These are phyloP conservation scores for Platanista minor DNA, from an alignment of 2,113 vertebrate species.

Conservation along the genomic window DNA sequence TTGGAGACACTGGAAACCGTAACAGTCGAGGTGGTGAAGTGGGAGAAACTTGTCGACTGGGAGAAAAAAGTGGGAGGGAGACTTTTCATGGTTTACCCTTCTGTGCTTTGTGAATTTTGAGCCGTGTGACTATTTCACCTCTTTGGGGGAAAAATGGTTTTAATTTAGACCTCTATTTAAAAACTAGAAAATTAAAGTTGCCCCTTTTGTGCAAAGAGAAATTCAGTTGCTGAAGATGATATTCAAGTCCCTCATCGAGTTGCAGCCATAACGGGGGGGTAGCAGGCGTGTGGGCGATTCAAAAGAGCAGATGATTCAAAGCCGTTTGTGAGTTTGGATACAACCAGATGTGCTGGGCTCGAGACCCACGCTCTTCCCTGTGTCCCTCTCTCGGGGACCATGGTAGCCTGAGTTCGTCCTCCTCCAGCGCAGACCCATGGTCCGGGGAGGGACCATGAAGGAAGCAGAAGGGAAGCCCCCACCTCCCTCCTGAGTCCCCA, in stretches of 20 bases:
- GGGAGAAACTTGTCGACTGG: neutral
- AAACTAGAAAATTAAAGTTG: slow-evolving; percentile 6
- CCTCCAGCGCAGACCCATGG: neutral
- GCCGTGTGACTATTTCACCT: neutral
- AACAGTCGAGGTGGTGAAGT: neutral
- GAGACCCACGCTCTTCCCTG: neutral
- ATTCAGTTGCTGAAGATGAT: neutral
- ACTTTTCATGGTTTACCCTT: neutral
- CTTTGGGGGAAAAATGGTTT: neutral
- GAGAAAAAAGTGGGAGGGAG: neutral
- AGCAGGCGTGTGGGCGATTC: neutral
- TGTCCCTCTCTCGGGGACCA: neutral
- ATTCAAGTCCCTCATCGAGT: neutral
- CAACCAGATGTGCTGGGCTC: neutral
- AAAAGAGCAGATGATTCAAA: slow-evolving; percentile 23
- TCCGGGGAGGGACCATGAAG: neutral
- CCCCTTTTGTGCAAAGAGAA: neutral
- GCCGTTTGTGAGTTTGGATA: neutral
- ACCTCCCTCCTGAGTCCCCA: accelerated
- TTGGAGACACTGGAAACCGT: slow-evolving; percentile 16
- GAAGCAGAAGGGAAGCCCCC: neutral
- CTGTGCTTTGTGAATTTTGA: neutral
- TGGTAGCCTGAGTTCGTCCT: neutral
- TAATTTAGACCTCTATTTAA: neutral
- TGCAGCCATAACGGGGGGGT: neutral